Conservation (phyloP, 1,140 invertebrate genomes). For the Pseudomyrmex pallidus region DNA sequence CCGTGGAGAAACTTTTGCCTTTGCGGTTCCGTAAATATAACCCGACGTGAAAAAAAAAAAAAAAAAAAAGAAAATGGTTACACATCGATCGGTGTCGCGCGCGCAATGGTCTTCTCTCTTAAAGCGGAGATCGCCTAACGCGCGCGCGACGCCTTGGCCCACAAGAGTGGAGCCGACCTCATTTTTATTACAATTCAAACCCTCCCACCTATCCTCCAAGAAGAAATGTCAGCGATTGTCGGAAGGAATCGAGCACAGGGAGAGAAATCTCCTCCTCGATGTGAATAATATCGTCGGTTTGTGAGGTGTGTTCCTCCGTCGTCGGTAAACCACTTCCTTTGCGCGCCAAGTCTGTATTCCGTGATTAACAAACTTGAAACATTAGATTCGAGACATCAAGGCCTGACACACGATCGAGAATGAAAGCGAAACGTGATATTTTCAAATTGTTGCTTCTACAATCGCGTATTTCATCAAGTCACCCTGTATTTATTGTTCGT, state of each 20-base stretch:
- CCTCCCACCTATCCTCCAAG: constrained; percentile 55
- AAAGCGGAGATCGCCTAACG: constrained; percentile 70
- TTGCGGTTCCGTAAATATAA: constrained; percentile 16
- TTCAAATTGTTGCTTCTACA: constrained; percentile 1
- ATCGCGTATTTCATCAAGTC: neutral
- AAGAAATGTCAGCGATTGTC: constrained; percentile 58
- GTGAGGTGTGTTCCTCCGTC: no score
- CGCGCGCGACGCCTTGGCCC: constrained; percentile 69
- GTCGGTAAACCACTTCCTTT: neutral
- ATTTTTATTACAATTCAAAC: constrained; percentile 74
- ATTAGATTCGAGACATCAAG: neutral
- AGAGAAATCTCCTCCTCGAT: constrained; percentile 57
- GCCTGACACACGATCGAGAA: neutral
- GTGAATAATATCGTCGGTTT: constrained; percentile 37
- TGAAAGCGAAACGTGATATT: neutral
- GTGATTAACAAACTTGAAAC: constrained; percentile 23
- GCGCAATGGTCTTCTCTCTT: constrained; percentile 32
- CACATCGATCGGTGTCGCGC: constrained; percentile 56
- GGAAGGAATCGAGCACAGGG: constrained; percentile 34
- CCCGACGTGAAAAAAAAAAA: constrained; percentile 10
- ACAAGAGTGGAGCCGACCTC: constrained; percentile 71
- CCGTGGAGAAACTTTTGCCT: neutral
- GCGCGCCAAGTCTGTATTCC: constrained; percentile 24
- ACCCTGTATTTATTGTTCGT: no score
- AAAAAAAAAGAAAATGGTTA: constrained; percentile 15